Percentiles rank a stretch among this genome's conserved stretches.
These are phyloP conservation scores for Merops nubicus DNA, from an alignment of 2,113 vertebrate genomes.

Conservation along the genomic window DNA sequence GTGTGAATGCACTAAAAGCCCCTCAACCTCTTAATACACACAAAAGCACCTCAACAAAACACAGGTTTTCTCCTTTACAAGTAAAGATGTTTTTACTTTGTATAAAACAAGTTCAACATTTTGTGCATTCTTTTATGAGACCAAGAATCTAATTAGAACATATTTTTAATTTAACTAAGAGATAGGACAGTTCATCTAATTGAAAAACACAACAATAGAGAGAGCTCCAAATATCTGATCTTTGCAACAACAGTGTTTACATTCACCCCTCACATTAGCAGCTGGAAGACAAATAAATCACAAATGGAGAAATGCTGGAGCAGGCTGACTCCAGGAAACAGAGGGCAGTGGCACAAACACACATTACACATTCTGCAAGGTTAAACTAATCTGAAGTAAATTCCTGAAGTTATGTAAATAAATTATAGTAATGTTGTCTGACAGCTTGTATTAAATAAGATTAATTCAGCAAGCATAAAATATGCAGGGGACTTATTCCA, in stretches of 20 bases:
- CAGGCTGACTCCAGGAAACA: not conserved
- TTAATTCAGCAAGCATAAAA: constrained; percentile 37
- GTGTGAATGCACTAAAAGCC: not conserved
- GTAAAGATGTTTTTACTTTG: not conserved
- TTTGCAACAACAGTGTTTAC: not conserved
- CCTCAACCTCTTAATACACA: not conserved
- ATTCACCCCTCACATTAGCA: not conserved
- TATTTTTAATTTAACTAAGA: not conserved
- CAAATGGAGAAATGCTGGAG: not conserved
- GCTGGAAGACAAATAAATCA: constrained; percentile 31
- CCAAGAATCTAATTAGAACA: not conserved
- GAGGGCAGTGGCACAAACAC: not conserved
- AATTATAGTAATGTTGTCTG: constrained; percentile 49
- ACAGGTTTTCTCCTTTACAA: not conserved
- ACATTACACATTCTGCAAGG: constrained; percentile 22
- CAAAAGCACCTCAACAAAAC: not conserved
- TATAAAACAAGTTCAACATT: not conserved
- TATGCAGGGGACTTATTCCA: not conserved
- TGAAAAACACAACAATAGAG: not conserved
- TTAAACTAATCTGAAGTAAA: constrained; percentile 46
- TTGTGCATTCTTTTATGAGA: not conserved
- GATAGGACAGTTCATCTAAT: not conserved
- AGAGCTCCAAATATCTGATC: not conserved
- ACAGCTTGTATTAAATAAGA: constrained; percentile 55
- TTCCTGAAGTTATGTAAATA: constrained; percentile 57